phyloP scores from a whole-genome alignment of 1,140 invertebrate genomes.

The Neuroterus valhalla region DNA sequence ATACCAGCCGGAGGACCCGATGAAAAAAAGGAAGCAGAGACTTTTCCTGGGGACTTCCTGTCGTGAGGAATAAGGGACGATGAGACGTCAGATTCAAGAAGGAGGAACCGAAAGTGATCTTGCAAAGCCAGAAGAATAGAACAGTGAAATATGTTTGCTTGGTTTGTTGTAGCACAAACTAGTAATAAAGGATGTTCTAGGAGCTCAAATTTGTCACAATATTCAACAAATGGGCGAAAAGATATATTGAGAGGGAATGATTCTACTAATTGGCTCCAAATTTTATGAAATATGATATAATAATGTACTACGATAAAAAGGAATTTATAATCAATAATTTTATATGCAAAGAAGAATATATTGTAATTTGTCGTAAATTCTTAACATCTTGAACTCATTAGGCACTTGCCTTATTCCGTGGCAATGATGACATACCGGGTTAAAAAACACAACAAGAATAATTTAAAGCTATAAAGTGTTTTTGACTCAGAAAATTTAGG shows the following conservation, averaged over 20 bases:
- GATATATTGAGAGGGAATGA: neutral
- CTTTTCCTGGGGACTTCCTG: constrained; percentile 44
- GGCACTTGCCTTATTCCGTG: no score
- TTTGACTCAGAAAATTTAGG: no score
- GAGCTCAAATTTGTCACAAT: neutral
- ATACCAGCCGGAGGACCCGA: constrained; percentile 27
- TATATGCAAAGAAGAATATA: no score
- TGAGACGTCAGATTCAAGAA: neutral
- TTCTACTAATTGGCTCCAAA: neutral
- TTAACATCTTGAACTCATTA: no score
- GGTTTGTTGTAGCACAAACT: neutral
- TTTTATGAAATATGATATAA: no score
- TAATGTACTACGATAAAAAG: no score
- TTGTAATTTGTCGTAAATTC: no score
- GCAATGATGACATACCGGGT: no score
- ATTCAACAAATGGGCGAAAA: neutral
- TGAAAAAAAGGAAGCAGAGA: constrained; percentile 27
- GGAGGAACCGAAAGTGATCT: neutral
- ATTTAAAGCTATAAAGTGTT: no score
- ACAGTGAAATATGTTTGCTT: constrained; percentile 3
- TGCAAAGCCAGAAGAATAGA: no score
- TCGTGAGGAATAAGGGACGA: constrained; percentile 33
- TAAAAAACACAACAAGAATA: no score
- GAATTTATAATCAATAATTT: no score
- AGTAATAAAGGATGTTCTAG: neutral